Percentiles rank a stretch among this genome's conserved stretches.
Evolutionary conservation across 1,140 invertebrate species (phyloP).

Genomic region (Drosophila nigrodunni): DNA sequence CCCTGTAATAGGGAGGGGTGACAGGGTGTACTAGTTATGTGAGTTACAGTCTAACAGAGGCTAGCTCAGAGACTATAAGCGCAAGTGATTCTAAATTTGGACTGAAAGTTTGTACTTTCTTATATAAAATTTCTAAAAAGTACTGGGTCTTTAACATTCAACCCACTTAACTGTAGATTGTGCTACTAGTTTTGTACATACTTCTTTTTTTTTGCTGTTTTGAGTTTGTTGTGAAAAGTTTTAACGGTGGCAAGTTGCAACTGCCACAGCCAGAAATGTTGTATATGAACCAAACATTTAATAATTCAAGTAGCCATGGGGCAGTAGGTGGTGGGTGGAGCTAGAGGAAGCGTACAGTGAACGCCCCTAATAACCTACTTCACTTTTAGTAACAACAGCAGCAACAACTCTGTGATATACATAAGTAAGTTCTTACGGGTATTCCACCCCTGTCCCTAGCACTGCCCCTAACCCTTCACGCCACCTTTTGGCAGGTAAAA

Average conservation of each 20-base stretch:
- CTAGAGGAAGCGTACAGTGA: slow-evolving; percentile 23
- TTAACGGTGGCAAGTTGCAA: slow-evolving; percentile 43
- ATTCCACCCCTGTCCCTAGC: not conserved
- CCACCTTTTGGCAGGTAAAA: slow-evolving; percentile 32
- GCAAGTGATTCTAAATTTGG: no score
- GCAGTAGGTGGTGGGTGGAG: not conserved
- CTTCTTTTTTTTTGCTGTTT: not conserved
- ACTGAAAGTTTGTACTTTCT: no score
- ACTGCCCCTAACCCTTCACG: not conserved
- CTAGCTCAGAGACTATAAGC: no score
- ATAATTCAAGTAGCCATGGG: slow-evolving; percentile 74
- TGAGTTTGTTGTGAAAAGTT: slow-evolving; percentile 34
- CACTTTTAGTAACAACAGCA: slow-evolving; percentile 51
- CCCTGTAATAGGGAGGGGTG: no score
- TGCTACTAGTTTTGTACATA: no score
- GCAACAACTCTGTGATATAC: slow-evolving; percentile 28
- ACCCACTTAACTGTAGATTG: no score
- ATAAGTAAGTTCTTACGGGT: slow-evolving; percentile 63
- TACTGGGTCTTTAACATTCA: no score
- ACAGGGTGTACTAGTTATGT: no score
- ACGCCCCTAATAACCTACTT: slow-evolving; percentile 77
- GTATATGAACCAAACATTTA: slow-evolving; percentile 61
- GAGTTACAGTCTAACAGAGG: no score
- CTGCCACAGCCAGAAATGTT: slow-evolving; percentile 48
- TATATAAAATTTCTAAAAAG: no score